Evolutionary conservation across 2,797 vertebrate genomes (phyloP).

Genomic region (Sebastes diaconus): DNA sequence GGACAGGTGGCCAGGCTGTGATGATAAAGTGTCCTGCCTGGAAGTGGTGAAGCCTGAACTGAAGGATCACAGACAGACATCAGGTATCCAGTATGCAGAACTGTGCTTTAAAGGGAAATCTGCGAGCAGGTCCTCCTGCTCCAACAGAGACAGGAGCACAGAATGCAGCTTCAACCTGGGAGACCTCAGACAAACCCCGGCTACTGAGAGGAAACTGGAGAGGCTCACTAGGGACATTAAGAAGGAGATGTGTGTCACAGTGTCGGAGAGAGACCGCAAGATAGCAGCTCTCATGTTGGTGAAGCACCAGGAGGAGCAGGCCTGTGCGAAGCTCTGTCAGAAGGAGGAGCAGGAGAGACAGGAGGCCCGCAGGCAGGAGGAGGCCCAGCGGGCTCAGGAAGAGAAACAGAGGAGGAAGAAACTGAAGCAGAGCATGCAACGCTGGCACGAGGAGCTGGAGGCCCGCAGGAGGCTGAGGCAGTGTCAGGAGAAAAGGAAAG

Average conservation of each 20-base stretch:
- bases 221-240: constrained; percentile 70
- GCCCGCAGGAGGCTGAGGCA: constrained; percentile 57
- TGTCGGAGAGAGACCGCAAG: constrained; percentile 84
- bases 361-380: constrained; percentile 72
- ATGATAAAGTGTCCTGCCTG: constrained; percentile 30
- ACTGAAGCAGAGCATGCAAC: constrained; percentile 65
- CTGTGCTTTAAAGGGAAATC: constrained; percentile 46
- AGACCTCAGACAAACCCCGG: constrained; percentile 67
- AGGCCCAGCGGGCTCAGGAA: constrained; percentile 41
- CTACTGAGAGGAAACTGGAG: constrained; percentile 67
- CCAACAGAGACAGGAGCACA: constrained; percentile 42
- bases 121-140: constrained; percentile 37
- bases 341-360: constrained; percentile 77
- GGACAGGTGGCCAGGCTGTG: constrained; percentile 24
- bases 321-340: constrained; percentile 60
- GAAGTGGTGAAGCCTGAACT: constrained; percentile 17
- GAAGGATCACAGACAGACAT: not conserved
- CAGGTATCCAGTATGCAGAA: constrained; percentile 47
- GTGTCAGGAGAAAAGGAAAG: constrained; percentile 36
- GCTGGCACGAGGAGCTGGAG: constrained; percentile 76
- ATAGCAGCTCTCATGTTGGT: constrained; percentile 87
- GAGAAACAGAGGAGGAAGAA: constrained; percentile 72
- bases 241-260: constrained; percentile 67
- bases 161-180: constrained; percentile 73
- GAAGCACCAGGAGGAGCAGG: constrained; percentile 81